phyloP scores from a whole-genome alignment of 2,113 vertebrate species.

The Pachycephala philippinensis region DNA sequence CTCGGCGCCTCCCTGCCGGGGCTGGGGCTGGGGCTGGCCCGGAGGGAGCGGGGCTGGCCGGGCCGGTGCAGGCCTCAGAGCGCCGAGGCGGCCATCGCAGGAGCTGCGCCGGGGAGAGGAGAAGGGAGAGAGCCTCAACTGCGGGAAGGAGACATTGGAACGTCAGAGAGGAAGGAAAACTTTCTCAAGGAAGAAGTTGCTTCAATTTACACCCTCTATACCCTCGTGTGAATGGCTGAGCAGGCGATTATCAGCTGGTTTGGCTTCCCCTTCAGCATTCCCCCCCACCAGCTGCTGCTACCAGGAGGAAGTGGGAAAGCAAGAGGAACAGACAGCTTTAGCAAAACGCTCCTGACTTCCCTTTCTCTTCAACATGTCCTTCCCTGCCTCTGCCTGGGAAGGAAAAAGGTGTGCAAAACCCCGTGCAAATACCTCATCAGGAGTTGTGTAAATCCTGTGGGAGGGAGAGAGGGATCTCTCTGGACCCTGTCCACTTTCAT shows the following conservation, averaged over 20 bases:
- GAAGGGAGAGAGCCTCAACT: background rate
- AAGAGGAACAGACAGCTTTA: conserved; percentile 22
- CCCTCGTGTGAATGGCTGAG: background rate
- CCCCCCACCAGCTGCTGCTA: background rate
- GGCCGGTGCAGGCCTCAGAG: rapidly evolving
- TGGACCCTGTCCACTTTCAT: background rate
- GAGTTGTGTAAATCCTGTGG: background rate
- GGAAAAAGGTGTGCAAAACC: background rate
- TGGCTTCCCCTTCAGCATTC: background rate
- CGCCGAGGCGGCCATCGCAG: rapidly evolving
- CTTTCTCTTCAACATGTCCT: background rate
- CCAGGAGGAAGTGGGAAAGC: background rate
- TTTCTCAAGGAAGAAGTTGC: background rate
- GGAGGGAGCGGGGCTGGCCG: background rate
- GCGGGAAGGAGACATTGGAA: background rate
- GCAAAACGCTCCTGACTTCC: background rate
- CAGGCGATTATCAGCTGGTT: background rate
- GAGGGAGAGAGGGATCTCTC: background rate
- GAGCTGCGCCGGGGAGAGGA: background rate
- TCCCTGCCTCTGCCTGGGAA: background rate
- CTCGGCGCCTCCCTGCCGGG: background rate
- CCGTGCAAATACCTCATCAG: background rate
- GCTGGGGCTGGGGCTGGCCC: too few species aligned
- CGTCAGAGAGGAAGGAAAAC: background rate
- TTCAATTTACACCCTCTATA: background rate